Evolutionary conservation across 2,888 invertebrate species (phyloP), one percentile per base, ranked within the genome.

Genomic region (Lacanobia wlatinum): DNA sequence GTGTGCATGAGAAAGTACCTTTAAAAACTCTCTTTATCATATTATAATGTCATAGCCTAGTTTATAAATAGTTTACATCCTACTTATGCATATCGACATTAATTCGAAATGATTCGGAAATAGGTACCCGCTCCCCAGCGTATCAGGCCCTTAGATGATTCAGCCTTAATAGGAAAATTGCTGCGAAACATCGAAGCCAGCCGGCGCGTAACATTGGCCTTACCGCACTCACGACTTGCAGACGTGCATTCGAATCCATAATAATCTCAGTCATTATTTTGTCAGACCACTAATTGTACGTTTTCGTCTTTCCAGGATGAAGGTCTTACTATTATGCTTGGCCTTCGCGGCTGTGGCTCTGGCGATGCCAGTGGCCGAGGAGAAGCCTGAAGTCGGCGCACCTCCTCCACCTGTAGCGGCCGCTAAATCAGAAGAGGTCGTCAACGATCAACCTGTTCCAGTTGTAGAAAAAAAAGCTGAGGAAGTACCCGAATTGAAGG

Each of bases 311-410:
- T 96, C 80, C 96, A 97, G 97, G 94, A 97, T 97, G 97, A 97
- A 97, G 96, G 93, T 97, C 90, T 94, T 97, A 91, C 87, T 97
- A 89, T 90, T 97, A 91, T 96, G 96, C 88, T 91, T 97, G 89
- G 96, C 97, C 91, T 93, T 97, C 87, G 96, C 96, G 90, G 96
- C 92, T 90, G 96, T 91, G 90, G 96, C 90, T 92, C 87, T 96
- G 87, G 96, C 97, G 53, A 97, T 97, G 96, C 97, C 97, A 64
- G 93, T 97, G 58, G 97, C 97, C 53, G 97, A 97, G 73, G 94
- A 89, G 71, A 89, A 87, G 71, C 88, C 81, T 63, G 91, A 91
- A 38, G 90, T 88, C 69, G 90, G 90, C 85, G 88, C 88, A 60
- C 83, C 84, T 62, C 87, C 89, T 40, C 84, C 81, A 48, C 85